Base-by-base conservation (phyloP, 2,113 vertebrate genomes). In the Sarotherodon lohbergeri region DNA sequence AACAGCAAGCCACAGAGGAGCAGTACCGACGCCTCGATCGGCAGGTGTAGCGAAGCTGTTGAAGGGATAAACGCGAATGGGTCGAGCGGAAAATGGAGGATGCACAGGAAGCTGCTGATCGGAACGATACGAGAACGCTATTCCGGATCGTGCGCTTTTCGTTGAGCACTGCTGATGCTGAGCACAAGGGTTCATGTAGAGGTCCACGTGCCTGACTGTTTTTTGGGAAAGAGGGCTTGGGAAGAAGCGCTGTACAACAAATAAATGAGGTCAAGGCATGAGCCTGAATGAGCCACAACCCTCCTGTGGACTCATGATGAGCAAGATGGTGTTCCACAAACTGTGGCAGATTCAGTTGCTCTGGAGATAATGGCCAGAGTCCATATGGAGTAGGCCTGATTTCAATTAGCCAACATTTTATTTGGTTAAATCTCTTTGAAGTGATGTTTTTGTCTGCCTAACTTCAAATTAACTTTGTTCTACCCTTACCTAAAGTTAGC, bases 11-110 rank as follows among this genome's bases (percentile, higher is more conserved):
- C 0, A 2, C 57, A 61, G 57, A 61, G 29, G 57, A 32, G 29
- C 5, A 5, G 57, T 61, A 17, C 5, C 5, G 3, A 61, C 0
- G 29, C 14, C 29, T 61, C 3, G 8, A 61, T 6, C 0, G 3
- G 29, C 57, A 61, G 57, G 14, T 19, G 57, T 17, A 61, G 3
- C 16, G 9, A 34, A 61, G 57, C 29, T 61, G 29, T 61, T 34
- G 57, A 61, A 61, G 29, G 57, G 57, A 61, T 61, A 9, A 61
- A 61, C 17, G 57, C 3, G 5, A 61, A 34, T 61, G 16, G 16
- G 29, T 61, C 16, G 32, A 61, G 57, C 0, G 3, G 57, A 1
- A 61, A 61, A 5, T 0, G 3, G 16, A 6, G 0, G 2, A 19
- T 34, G 0, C 29, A 61, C 57, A 34, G 29, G 57, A 61, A 61